phyloP scores from a whole-genome alignment of 2,888 invertebrate genomes.

The Drosophila aldrichi region DNA sequence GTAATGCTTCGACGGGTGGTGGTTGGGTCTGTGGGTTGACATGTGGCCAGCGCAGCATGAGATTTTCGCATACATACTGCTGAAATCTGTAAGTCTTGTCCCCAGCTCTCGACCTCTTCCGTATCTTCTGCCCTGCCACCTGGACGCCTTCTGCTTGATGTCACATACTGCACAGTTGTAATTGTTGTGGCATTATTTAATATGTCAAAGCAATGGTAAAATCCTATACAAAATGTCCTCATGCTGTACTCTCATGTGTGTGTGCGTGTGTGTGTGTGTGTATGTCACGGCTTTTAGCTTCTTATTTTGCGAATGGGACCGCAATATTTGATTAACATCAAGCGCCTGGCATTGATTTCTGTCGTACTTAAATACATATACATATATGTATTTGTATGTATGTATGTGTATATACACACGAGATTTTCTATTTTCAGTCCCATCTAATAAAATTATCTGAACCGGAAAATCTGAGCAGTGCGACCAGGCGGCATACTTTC shows the following conservation, averaged over 20 bases:
- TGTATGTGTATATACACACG: constrained; percentile 7
- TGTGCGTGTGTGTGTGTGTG: constrained; percentile 8
- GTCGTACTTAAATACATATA: constrained; percentile 16
- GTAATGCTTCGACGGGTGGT: constrained; percentile 44
- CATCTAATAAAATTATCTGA: constrained; percentile 74
- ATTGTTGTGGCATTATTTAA: constrained; percentile 81
- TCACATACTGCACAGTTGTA: constrained; percentile 67
- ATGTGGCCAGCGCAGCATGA: constrained; percentile 71
- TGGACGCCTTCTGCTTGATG: constrained; percentile 28
- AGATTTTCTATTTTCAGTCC: constrained; percentile 69
- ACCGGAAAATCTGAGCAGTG: constrained; percentile 61
- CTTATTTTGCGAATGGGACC: constrained; percentile 64
- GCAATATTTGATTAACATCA: constrained; percentile 80
- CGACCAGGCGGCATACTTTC: constrained; percentile 55
- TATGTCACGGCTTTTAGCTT: constrained; percentile 52
- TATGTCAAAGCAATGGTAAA: constrained; percentile 76
- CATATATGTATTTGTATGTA: background rate
- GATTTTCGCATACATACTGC: constrained; percentile 59
- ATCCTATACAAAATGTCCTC: constrained; percentile 62
- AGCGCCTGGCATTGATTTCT: constrained; percentile 56
- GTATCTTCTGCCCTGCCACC: constrained; percentile 1
- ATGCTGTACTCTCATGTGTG: constrained; percentile 25
- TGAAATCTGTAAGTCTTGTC: constrained; percentile 48
- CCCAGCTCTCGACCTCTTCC: background rate
- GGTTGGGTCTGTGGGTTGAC: constrained; percentile 34